Evolutionary conservation across 37 sponge, comb jelly and placozoan species (phyloP).

Genomic region (Bolinopsis microptera): DNA sequence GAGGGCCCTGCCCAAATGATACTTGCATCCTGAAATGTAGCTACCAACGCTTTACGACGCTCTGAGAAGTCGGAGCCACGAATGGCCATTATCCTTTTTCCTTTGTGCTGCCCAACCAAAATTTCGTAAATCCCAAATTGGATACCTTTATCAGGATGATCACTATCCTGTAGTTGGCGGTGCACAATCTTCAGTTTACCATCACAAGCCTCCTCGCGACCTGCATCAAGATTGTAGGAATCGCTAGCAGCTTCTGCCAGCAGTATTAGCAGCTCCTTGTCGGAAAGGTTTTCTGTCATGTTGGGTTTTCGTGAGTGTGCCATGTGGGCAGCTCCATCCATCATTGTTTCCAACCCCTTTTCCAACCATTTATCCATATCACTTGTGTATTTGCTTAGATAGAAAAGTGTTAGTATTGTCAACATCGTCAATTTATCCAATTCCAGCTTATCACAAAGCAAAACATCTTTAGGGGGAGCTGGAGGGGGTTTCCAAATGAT

Average conservation of each 20-base stretch:
- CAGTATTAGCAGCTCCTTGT: neutral
- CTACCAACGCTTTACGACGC: neutral
- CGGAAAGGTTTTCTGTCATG: too few relatives aligned
- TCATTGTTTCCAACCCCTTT: too few relatives aligned
- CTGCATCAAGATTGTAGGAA: neutral
- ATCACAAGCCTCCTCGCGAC: too few relatives aligned
- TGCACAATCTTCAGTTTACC: neutral
- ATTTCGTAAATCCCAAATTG: neutral
- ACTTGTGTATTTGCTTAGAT: too few relatives aligned
- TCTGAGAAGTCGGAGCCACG: neutral
- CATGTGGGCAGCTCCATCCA: too few relatives aligned
- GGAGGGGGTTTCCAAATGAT: too few relatives aligned
- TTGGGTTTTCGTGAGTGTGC: too few relatives aligned
- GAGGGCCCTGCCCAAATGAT: neutral
- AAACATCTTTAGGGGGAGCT: too few relatives aligned
- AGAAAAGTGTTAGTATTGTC: too few relatives aligned
- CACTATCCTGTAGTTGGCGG: neutral
- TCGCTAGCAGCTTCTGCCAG: neutral
- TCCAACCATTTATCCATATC: too few relatives aligned
- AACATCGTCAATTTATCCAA: too few relatives aligned
- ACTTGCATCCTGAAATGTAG: neutral
- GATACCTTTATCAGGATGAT: neutral
- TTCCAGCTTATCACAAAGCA: too few relatives aligned
- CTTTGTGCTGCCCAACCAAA: neutral
- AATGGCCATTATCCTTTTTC: neutral